Evolutionary conservation across 2,888 invertebrate genomes (phyloP).

Genomic region (Acanthosepion esculentum): DNA sequence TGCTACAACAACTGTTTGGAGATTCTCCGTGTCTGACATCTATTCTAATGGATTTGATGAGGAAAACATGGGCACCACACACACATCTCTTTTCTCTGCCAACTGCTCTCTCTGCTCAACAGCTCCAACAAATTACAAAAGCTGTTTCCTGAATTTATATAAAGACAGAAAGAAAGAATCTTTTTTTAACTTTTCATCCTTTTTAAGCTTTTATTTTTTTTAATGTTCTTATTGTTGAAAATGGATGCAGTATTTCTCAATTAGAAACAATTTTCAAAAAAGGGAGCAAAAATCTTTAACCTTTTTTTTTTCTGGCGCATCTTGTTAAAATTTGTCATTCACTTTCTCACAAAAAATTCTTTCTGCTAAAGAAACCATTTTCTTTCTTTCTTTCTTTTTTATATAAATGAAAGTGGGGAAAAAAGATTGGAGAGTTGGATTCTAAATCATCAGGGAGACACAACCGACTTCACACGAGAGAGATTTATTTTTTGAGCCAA

Average conservation of each 20-base stretch:
- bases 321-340: background rate
- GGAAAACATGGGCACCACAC: background rate
- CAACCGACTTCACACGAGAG: background rate
- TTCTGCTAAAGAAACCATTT: background rate
- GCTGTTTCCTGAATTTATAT: background rate
- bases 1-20: constrained; percentile 98
- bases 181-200: background rate
- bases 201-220: background rate
- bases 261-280: too few relatives aligned
- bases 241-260: too few relatives aligned
- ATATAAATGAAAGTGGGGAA: background rate
- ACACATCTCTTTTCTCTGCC: background rate
- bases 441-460: background rate
- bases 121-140: background rate
- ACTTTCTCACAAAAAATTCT: background rate
- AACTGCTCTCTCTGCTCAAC: background rate
- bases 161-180: background rate
- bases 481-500: background rate
- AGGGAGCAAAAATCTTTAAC: too few relatives aligned
- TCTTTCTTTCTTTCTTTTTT: background rate
- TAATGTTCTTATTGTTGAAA: background rate
- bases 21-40: constrained; percentile 87
- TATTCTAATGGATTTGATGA: background rate
- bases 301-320: too few relatives aligned
- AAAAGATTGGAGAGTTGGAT: background rate